Base-by-base conservation (phyloP, 2,888 invertebrate species). In the Leptodirus hochenwartii region DNA sequence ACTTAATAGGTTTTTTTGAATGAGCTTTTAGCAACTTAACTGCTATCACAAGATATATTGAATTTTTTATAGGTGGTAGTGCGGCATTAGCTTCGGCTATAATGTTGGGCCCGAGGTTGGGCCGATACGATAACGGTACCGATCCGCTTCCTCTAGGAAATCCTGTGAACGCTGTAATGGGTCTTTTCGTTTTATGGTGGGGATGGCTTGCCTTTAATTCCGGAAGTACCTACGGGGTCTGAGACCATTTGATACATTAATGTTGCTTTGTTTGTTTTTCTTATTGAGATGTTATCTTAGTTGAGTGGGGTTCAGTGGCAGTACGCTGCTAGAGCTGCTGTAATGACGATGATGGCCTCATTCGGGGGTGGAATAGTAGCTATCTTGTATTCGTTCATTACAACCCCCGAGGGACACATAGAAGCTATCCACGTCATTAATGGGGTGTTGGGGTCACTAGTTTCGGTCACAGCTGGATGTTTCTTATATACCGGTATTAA, bases 131-230 rank as follows among this genome's bases (percentile, higher is more conserved):
- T 10, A 63, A 70, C 26, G 84, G 84, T 1, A 64, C 62, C 5
- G 73, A 64, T 2, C 73, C 82, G 0, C 51, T 84, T 25, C 84
- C 85, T 0, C 60, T 88, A 39, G 87, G 88, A 0, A 78, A 73
- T 48, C 88, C 88, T 0, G 88, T 88, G 4, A 88, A 88, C 47
- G 85, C 85, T 0, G 77, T 84, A 15, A 75, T 88, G 72, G 90
- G 88, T 0, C 67, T 88, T 8, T 90, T 90, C 47, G 87, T 90
- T 22, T 58, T 90, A 1, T 90, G 90, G 90, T 91, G 91, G 91
- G 91, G 91, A 0, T 91, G 91, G 91, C 59, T 93, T 30, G 90
- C 88, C 0, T 91, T 91, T 49, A 90, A 90, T 55, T 88, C 90
- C 29, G 91, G 91, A 9, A 85, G 84, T 41, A 80, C 80, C 27